A percentile compares a stretch with the other conserved stretches of the same genome.
Conservation (phyloP, 2,888 invertebrate species). For the Allygus modestus region DNA sequence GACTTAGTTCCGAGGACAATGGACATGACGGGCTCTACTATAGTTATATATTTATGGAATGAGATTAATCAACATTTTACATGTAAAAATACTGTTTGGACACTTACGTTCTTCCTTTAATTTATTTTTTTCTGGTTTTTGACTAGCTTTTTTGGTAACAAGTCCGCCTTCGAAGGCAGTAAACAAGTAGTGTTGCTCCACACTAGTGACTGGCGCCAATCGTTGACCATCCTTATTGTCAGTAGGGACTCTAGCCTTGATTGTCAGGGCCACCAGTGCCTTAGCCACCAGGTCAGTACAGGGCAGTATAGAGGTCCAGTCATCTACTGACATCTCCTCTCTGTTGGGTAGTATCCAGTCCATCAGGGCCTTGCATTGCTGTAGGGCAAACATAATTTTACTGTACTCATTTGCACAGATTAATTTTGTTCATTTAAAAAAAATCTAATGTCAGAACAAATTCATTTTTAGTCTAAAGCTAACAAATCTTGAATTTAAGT, state of each 20-base stretch:
- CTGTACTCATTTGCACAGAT: background rate
- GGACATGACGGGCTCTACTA: no score
- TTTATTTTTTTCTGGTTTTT: background rate
- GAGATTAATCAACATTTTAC: no score
- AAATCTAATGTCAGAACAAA: background rate
- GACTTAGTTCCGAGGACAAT: no score
- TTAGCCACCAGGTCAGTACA: conserved; percentile 29
- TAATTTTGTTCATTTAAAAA: background rate
- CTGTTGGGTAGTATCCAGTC: conserved; percentile 25
- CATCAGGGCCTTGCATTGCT: conserved; percentile 13
- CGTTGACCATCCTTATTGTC: background rate
- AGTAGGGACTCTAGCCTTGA: background rate
- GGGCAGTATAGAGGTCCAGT: background rate
- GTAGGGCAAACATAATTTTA: background rate
- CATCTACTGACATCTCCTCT: background rate
- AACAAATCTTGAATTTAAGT: no score
- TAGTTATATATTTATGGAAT: no score
- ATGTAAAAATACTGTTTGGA: background rate
- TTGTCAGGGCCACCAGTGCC: background rate
- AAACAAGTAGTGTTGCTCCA: conserved; percentile 17
- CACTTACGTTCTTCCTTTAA: background rate
- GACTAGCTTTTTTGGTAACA: background rate
- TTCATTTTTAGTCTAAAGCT: background rate
- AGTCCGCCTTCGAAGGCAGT: conserved; percentile 45
- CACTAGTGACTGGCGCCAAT: background rate